Evolutionary conservation across 2,797 vertebrate genomes (phyloP).

Genomic region (Myotis myotis): DNA sequence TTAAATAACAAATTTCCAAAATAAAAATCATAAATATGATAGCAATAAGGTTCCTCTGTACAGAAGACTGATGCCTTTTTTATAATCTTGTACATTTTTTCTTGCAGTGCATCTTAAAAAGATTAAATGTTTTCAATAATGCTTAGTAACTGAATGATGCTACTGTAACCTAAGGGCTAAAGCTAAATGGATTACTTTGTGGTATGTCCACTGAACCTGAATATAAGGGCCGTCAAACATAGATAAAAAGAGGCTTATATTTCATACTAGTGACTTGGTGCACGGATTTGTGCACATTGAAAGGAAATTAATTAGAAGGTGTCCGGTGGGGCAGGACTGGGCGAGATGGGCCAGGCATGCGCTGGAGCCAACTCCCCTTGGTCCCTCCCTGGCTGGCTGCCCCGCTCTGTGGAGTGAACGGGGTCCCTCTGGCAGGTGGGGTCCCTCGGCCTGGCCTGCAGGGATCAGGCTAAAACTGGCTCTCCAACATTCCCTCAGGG

Average conservation of each 20-base stretch:
- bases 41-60: neutral
- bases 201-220: neutral
- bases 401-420: fast-evolving
- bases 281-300: too few relatives aligned
- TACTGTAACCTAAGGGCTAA: neutral
- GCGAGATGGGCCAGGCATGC: too few relatives aligned
- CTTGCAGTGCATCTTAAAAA: neutral
- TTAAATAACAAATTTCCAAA: conserved; percentile 31
- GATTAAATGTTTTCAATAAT: conserved; percentile 29
- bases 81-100: neutral
- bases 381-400: too few relatives aligned
- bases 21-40: conserved; percentile 13
- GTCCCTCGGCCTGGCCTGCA: too few relatives aligned
- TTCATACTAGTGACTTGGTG: conserved; percentile 35
- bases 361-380: too few relatives aligned
- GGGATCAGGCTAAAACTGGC: too few relatives aligned
- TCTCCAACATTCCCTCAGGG: too few relatives aligned
- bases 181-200: conserved; percentile 48
- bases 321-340: too few relatives aligned
- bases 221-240: conserved; percentile 32
- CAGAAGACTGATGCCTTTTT: neutral
- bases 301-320: too few relatives aligned
- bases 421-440: too few relatives aligned
- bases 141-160: neutral
- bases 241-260: conserved; percentile 72